Evolutionary conservation across 2,113 vertebrate genomes (phyloP).

Genomic region (Irena cyanogastra): DNA sequence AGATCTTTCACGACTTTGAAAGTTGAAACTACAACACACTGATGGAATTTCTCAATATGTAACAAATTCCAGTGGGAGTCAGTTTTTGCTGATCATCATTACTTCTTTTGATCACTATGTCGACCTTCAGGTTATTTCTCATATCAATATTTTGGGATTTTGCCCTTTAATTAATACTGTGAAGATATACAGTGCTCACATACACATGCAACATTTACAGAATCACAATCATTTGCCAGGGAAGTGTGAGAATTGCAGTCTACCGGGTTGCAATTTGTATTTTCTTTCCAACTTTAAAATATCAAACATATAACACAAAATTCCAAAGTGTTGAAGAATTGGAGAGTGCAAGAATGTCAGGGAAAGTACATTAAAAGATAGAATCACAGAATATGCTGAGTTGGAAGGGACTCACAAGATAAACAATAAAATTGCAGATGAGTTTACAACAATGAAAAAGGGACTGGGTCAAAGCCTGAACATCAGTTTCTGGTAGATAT

Average conservation of each 20-base stretch:
- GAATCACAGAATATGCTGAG: background rate
- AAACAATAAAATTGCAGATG: background rate
- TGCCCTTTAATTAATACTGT: background rate
- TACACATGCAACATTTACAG: background rate
- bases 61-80: background rate
- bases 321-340: background rate
- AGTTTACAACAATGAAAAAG: background rate
- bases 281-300: background rate
- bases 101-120: background rate
- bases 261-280: background rate
- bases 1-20: background rate
- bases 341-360: background rate
- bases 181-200: background rate
- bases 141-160: background rate
- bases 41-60: background rate
- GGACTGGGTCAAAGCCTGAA: background rate
- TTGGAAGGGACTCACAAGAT: background rate
- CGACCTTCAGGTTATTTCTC: background rate
- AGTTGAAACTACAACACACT: background rate
- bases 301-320: background rate
- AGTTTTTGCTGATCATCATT: background rate
- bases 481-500: background rate
- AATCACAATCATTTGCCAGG: background rate
- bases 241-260: background rate
- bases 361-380: background rate